Conservation (phyloP, 2,888 invertebrate species). For the Vandiemenella viatica region DNA sequence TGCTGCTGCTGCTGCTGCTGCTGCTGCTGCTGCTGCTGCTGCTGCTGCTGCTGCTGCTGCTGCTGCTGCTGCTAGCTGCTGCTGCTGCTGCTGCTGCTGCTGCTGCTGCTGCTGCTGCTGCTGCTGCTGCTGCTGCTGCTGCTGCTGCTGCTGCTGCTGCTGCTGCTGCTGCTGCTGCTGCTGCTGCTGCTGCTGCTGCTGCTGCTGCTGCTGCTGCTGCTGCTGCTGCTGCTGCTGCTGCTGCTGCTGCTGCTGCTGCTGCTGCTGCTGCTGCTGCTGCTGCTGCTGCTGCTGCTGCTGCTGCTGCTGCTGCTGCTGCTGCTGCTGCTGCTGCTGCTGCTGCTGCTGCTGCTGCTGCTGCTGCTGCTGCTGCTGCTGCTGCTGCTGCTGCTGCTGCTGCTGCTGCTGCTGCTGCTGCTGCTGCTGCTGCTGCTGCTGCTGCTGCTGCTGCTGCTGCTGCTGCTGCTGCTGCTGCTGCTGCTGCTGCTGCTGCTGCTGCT, state of each 20-base stretch:
- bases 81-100: background rate
- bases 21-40: background rate
- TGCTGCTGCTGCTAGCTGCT: background rate
- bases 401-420: background rate
- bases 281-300: background rate
- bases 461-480: background rate
- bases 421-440: background rate
- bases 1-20: background rate
- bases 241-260: background rate
- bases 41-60: background rate
- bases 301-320: background rate
- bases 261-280: background rate
- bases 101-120: background rate
- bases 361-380: background rate
- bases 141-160: background rate
- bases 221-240: background rate
- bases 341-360: background rate
- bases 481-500: background rate
- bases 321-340: background rate
- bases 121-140: background rate
- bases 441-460: background rate
- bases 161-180: background rate
- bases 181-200: background rate
- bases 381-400: conserved; percentile 1
- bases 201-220: background rate